These are phyloP conservation scores for Drosophila melanocephala DNA, from an alignment of 2,888 invertebrate genomes.

Conservation along the genomic window DNA sequence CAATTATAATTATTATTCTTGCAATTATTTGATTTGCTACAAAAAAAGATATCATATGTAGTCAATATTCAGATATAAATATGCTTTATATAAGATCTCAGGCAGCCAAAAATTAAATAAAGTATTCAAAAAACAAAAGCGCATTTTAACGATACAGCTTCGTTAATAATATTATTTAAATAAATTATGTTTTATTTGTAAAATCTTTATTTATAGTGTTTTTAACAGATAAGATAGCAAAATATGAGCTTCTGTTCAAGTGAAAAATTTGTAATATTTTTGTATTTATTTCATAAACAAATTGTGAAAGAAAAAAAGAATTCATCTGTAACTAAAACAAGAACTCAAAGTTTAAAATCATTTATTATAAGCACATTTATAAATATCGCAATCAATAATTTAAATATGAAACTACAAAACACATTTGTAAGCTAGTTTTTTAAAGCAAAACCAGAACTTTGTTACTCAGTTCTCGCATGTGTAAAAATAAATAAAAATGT, in stretches of 20 bases:
- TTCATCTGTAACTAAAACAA: neutral
- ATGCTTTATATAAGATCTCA: neutral
- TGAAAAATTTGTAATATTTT: neutral
- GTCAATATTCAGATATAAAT: neutral
- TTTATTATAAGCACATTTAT: neutral
- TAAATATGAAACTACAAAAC: neutral
- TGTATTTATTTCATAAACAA: neutral
- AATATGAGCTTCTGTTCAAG: no score
- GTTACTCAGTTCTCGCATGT: neutral
- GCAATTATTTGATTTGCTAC: constrained; percentile 7
- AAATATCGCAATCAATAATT: neutral
- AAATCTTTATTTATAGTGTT: neutral
- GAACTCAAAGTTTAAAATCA: neutral
- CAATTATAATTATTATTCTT: constrained; percentile 24
- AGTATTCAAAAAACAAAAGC: neutral
- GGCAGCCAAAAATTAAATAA: neutral
- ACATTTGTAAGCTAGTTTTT: neutral
- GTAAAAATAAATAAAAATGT: neutral
- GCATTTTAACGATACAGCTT: neutral
- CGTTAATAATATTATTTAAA: neutral
- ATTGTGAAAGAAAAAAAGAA: neutral
- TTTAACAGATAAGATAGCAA: neutral
- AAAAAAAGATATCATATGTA: constrained; percentile 4
- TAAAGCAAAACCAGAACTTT: neutral
- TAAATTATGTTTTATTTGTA: neutral